Conservation (phyloP, 1,140 invertebrate genomes). For the Epicauta chinensis region DNA sequence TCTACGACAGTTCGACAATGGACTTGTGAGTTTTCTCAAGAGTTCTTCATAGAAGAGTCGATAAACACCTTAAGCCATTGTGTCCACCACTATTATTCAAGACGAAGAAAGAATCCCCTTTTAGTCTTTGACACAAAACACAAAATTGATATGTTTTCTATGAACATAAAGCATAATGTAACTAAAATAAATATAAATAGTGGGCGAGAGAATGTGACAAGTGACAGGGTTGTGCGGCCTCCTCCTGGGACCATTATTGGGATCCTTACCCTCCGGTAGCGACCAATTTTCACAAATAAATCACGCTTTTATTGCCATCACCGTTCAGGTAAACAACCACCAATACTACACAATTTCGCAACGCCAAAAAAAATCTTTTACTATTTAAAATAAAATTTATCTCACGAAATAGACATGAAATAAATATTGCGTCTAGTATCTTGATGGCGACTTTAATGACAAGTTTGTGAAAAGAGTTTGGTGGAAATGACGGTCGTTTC, state of each 20-base stretch:
- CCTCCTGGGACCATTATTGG: conserved; percentile 19
- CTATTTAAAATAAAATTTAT: too few relatives aligned
- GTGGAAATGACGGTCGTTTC: too few relatives aligned
- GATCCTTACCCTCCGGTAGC: conserved; percentile 21
- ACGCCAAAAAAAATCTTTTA: too few relatives aligned
- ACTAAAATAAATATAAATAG: conserved; percentile 33
- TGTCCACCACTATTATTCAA: conserved; percentile 17
- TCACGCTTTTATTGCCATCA: conserved; percentile 23
- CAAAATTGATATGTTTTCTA: conserved; percentile 26
- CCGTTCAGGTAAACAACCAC: too few relatives aligned
- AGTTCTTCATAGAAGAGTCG: neutral
- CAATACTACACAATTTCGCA: too few relatives aligned
- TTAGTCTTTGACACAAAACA: too few relatives aligned
- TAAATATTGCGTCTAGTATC: too few relatives aligned
- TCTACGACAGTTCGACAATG: too few relatives aligned
- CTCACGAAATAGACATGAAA: too few relatives aligned
- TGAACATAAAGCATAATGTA: conserved; percentile 27
- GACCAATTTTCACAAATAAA: conserved; percentile 22
- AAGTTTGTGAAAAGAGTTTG: too few relatives aligned
- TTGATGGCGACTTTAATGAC: too few relatives aligned
- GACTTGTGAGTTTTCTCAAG: conserved; percentile 15
- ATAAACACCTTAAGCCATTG: conserved; percentile 21
- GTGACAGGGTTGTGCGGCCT: conserved; percentile 26
- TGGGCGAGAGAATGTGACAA: conserved; percentile 29
- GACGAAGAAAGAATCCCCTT: conserved; percentile 5